Base-by-base conservation (phyloP, 2,888 invertebrate species). In the Allophyes oxyacanthae region DNA sequence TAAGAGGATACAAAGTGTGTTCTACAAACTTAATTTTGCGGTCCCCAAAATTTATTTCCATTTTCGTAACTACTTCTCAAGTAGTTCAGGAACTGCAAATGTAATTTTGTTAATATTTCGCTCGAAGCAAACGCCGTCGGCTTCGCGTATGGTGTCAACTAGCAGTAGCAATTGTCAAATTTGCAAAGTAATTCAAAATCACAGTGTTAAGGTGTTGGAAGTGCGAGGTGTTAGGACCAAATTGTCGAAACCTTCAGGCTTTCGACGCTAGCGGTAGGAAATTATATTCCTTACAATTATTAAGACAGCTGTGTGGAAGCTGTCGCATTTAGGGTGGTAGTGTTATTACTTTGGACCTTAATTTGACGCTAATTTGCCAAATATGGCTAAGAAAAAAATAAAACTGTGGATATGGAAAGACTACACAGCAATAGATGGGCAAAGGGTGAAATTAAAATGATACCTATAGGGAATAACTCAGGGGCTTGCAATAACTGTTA, bases 101-200 rank as follows among this genome's bases (percentile, higher is more conserved):
- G 6, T 57, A 46, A 45, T 14, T 55, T 53, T 55, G 68, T 9
- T 0, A 6, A 33, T 15, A 34, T 43, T 28, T 38, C 8, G 44
- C 73, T 41, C 6, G 14, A 20, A 41, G 68, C 52, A 5, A 52
- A 44, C 32, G 42, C 68, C 72, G 64, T 53, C 65, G 75, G 63
- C 57, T 34, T n/a, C 11, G 32, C 55, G 58, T 56, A 38, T 55
- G 63, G 51, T 65, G 64, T 62, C 62, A 69, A 64, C 64, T 66
- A 62, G 65, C 36, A 57, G 32, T 30, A 30, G 59, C 53, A 59
- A 69, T 72, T 72, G 75, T 73, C 56, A 65, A 73, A 72, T 74
- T 75, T 59, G 63, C 20, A 36, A 59, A 70, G 62, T 62, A 40
- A 40, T 40, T 53, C 55, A 46, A 57, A 75, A 71, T 63, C 43